A percentile compares a stretch with the other conserved stretches of the same genome.
phyloP scores from a whole-genome alignment of 2,113 vertebrate species.

The Xiphias gladius region DNA sequence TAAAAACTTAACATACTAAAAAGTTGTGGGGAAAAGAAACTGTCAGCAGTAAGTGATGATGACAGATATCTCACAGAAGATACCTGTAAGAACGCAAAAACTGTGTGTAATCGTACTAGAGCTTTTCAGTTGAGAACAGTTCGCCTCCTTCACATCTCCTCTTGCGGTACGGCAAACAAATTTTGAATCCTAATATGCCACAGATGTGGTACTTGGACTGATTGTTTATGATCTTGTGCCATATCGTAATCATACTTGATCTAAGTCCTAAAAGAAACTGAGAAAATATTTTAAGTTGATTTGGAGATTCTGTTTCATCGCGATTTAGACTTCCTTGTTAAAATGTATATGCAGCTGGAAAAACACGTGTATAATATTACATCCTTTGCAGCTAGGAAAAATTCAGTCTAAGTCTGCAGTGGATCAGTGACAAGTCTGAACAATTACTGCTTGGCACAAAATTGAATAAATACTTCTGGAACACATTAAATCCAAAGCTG shows the following conservation, averaged over 20 bases:
- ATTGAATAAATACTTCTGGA: slow-evolving; percentile 40
- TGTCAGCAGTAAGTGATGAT: slow-evolving; percentile 12
- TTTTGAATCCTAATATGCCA: slow-evolving; percentile 18
- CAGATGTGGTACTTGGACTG: slow-evolving; percentile 34
- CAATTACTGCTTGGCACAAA: slow-evolving; percentile 29
- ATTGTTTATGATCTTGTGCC: slow-evolving; percentile 20
- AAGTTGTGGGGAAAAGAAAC: background rate
- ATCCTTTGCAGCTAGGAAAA: background rate
- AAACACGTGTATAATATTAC: slow-evolving; percentile 54
- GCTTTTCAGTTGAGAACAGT: background rate
- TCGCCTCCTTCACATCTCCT: background rate
- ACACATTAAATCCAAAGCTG: slow-evolving; percentile 37
- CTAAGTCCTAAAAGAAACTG: slow-evolving; percentile 28
- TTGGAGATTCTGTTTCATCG: slow-evolving; percentile 22
- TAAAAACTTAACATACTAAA: background rate
- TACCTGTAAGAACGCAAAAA: background rate
- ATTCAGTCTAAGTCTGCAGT: slow-evolving; percentile 31
- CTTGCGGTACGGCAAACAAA: background rate
- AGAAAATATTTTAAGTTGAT: slow-evolving; percentile 3
- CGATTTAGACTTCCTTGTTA: background rate
- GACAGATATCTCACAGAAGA: background rate
- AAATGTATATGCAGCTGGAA: slow-evolving; percentile 36
- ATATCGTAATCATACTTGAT: slow-evolving; percentile 3
- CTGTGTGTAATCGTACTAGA: background rate
- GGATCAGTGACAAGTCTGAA: slow-evolving; percentile 29